These are phyloP conservation scores for Enhydra lutris DNA, from an alignment of 2,113 vertebrate genomes.

Conservation along the genomic window DNA sequence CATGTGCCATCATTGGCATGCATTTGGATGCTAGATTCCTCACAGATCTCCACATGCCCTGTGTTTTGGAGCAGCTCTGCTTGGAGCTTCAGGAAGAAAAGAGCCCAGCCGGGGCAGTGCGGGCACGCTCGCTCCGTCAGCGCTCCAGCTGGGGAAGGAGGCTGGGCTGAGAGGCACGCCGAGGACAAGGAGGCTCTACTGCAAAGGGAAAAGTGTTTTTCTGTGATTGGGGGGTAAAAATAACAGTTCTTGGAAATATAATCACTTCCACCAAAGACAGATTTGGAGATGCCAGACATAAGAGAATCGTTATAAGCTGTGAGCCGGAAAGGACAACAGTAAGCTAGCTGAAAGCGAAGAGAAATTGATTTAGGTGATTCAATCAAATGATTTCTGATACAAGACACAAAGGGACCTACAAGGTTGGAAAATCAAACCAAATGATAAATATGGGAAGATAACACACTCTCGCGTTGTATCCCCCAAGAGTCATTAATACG, in stretches of 20 bases:
- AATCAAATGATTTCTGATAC: slow-evolving; percentile 61
- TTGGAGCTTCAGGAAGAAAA: neutral
- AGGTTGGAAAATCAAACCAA: slow-evolving; percentile 43
- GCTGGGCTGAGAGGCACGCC: neutral
- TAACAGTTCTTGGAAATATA: slow-evolving; percentile 29
- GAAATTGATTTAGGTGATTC: slow-evolving; percentile 50
- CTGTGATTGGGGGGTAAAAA: neutral
- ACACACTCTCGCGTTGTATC: neutral
- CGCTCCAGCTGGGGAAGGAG: neutral
- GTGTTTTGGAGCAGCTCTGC: neutral
- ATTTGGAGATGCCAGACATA: slow-evolving; percentile 27
- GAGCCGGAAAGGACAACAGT: slow-evolving; percentile 20
- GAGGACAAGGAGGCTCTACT: neutral
- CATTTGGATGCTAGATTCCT: neutral
- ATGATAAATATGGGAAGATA: slow-evolving; percentile 27
- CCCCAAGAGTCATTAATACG: neutral
- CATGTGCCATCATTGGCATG: neutral
- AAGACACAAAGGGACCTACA: neutral
- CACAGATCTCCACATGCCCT: neutral
- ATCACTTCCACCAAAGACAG: slow-evolving; percentile 14
- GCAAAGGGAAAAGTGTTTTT: neutral
- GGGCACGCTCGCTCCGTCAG: neutral
- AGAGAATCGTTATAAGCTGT: neutral
- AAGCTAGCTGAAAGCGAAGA: slow-evolving; percentile 29
- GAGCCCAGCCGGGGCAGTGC: neutral